Base-by-base conservation (phyloP, 92 coral and sea anemone genomes). In the Phenganax subtilis region DNA sequence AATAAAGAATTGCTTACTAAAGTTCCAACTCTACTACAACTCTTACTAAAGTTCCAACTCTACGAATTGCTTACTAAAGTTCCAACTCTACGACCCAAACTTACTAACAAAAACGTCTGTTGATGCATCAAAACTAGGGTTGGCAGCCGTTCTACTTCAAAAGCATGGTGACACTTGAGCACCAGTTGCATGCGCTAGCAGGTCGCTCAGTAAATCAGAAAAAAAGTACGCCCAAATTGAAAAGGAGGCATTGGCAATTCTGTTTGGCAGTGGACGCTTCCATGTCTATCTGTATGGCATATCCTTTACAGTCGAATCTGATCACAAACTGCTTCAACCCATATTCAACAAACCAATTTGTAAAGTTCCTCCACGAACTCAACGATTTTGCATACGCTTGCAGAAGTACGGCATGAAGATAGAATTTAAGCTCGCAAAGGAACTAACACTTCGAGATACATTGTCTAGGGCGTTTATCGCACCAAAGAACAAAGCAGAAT, bases 161-260 rank as follows among this genome's bases (percentile, higher is more conserved):
- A 14, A 14, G 27, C 65, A 37, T 71, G 53, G 57, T 12, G 76
- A 71, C 57, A 14, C 15, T 9, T 27, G 76, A 55, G 76, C 76
- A 71, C 76, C 76, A 71, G 76, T 71, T 37, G 54, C 76, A 71
- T 71, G 29, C 27, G 54, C 76, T 53, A 71, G 76, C 55, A 71
- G 76, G 15, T 37, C 76, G 37, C 57, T 37, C 6, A 71, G 76
- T 10, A 64, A 64, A 20, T 64, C 70, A 64, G 76, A 37, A 71
- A 0, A 52, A 52, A 71, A 71, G 3, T 71, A 71, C 29, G 76
- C 54, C 14, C 76, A 71, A 52, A 71, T 71, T 16, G 76, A 71
- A 20, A 71, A 71, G 57, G 76, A 71, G 52, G 57, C 16, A 1
- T n/a, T 37, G 76, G 76, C 76, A 37, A 71, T 71, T 37, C 76